phyloP scores from a whole-genome alignment of 2,888 invertebrate species.

The Adelognathus sp. region DNA sequence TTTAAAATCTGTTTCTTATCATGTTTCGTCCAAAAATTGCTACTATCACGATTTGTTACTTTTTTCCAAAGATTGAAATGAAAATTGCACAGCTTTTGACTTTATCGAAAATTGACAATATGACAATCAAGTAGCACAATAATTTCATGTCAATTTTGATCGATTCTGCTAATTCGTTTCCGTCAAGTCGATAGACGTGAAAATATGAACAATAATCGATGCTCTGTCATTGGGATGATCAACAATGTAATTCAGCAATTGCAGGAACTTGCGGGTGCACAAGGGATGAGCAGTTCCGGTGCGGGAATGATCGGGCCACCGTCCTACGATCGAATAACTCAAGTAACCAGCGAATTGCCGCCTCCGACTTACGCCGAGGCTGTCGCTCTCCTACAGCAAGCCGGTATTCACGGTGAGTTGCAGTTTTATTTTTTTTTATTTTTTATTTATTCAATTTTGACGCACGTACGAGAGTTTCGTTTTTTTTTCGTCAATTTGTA shows the following conservation, averaged over 20 bases:
- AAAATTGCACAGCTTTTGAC: no score
- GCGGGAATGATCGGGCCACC: conserved; percentile 83
- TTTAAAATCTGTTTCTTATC: no score
- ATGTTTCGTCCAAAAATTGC: no score
- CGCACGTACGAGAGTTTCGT: neutral
- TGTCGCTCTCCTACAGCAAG: conserved; percentile 72
- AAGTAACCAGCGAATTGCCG: conserved; percentile 83
- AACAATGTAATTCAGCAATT: conserved; percentile 71
- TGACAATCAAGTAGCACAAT: no score
- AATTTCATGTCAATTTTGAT: no score
- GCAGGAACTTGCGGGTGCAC: conserved; percentile 84
- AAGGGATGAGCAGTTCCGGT: conserved; percentile 83
- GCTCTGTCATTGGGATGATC: conserved; percentile 20
- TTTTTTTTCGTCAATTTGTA: no score
- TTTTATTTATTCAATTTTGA: no score
- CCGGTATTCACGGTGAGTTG: conserved; percentile 68
- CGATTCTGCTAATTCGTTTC: no score
- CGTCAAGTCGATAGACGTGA: no score
- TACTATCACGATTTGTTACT: no score
- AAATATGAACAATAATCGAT: neutral
- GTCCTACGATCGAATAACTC: conserved; percentile 85
- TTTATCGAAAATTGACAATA: no score
- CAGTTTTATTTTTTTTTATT: conserved; percentile 1
- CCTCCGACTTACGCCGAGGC: conserved; percentile 87
- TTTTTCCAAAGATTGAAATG: no score